Base-by-base conservation (phyloP, 2,113 vertebrate species). In the Mustela nigripes region DNA sequence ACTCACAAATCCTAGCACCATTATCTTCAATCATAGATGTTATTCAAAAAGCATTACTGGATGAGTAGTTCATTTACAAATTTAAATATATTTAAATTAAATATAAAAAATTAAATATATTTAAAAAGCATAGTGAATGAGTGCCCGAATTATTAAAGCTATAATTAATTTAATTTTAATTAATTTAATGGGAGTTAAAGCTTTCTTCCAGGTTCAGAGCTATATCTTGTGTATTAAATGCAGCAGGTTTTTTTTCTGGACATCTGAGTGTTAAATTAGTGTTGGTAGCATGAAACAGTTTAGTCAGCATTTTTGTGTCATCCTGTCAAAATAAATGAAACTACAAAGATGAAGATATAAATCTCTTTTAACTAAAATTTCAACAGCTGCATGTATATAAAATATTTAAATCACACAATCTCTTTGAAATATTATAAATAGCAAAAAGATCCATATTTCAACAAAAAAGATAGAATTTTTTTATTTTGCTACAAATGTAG, bases 181-280 rank as follows among this genome's bases (percentile, higher is more conserved):
- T 65, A 76, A 58, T 48, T 56, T 50, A 87, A 31, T 39, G 65
- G 9, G 39, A 87, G 80, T 22, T 82, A 71, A 82, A 71, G 4
- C 0, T 31, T 94, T 88, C 12, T 45, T 81, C 4, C 7, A 82
- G 21, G 12, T 86, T 65, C 5, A 79, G n/a, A 0, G 76, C 4
- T 85, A n/a, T n/a, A 42, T 36, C 28, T 16, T 79, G 0, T 73
- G 6, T 26, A 33, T 24, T 58, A 16, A 89, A 22, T 65, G 88
- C 33, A 65, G 9, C 76, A 81, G 4, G 45, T 48, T 1, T 74
- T 50, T 79, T 33, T 79, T 33, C n/a, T 88, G 71, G 4, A 67
- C 14, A 85, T 78, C 36, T 95, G 71, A 93, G 45, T 67, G 84
- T 78, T 79, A 74, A 81, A n/a, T 94, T 81, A 95, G 12, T 53